Evolutionary conservation across 1,140 invertebrate species (phyloP).

Genomic region (Lithobius niger): DNA sequence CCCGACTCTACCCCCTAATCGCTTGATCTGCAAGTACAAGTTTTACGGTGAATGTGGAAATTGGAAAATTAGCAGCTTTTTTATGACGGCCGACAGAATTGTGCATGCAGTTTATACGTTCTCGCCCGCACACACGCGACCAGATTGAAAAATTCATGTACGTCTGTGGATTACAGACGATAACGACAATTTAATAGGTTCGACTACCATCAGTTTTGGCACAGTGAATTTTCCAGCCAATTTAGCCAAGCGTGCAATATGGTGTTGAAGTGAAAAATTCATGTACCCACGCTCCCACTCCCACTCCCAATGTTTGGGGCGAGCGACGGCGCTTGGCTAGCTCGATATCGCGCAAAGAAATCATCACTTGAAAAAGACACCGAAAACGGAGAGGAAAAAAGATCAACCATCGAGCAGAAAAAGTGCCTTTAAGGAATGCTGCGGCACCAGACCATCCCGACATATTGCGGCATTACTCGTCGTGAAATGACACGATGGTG

Average conservation of each 20-base stretch:
- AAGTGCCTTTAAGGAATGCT: too few relatives aligned
- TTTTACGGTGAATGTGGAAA: neutral
- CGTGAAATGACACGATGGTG: too few relatives aligned
- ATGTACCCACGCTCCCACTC: too few relatives aligned
- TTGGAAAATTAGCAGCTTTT: neutral
- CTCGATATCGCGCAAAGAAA: too few relatives aligned
- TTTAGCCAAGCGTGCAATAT: neutral
- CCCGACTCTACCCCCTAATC: too few relatives aligned
- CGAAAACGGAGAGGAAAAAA: too few relatives aligned
- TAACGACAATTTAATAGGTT: neutral
- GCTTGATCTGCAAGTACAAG: neutral
- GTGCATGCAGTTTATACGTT: neutral
- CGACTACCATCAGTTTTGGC: neutral
- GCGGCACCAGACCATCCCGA: too few relatives aligned
- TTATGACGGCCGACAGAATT: neutral
- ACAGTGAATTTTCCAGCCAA: neutral
- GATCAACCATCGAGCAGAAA: too few relatives aligned
- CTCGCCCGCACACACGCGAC: neutral
- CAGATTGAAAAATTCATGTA: neutral
- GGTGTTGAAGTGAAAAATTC: neutral
- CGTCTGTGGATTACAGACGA: neutral
- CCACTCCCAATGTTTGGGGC: too few relatives aligned
- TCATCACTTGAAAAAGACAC: too few relatives aligned
- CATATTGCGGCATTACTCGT: too few relatives aligned
- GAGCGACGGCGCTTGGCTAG: too few relatives aligned